Evolutionary conservation across 2,797 vertebrate species (phyloP), one percentile per base, ranked within the genome.

Genomic region (Muraenolepis orangiensis): DNA sequence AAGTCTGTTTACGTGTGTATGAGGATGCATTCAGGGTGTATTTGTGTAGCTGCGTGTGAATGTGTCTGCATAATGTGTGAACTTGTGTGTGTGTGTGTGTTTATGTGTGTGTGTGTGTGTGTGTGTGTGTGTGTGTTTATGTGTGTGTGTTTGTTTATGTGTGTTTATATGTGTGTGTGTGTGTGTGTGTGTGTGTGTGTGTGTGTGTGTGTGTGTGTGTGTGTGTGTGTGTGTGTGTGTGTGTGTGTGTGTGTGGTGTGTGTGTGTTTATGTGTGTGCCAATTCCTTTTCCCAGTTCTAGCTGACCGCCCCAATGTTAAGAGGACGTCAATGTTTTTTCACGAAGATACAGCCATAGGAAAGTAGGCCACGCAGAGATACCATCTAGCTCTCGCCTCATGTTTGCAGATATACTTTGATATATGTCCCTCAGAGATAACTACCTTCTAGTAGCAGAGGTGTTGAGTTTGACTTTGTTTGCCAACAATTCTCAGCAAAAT

Each of bases 211-310:
- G 75, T 20, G 77, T 40, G 75, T 71, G 75, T 66, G 75, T 61
- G 77, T 3, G 71, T 74, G 75, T 30, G 20, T 71, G 69, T 66
- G 18, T 67, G 77, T 16, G 12, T 2, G 71, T 14, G 42, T 42
- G 29, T 26, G 32, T 28, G 34, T 40, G 34, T 14, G n/a, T n/a
- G 23, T 28, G 31, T 36, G 2, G 38, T 61, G 38, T 85, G 73
- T 86, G 30, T 88, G 84, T 85, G 72, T 87, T 80, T 85, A 73
- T 70, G 81, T 83, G 66, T 69, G 40, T 69, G 80, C 83, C 83
- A 81, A 83, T 90, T 91, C 89, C 87, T 88, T 84, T n/a, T 91
- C 90, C 82, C 87, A 91, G 91, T 88, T 86, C 86, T 89, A 89
- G 86, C 80, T 89, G 89, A 81, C 88, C 76, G 75, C 82, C 84